A percentile compares a stretch with the other conserved stretches of the same genome.
phyloP scores from a whole-genome alignment of 2,113 vertebrate genomes.

The Emydocephalus ijimae region DNA sequence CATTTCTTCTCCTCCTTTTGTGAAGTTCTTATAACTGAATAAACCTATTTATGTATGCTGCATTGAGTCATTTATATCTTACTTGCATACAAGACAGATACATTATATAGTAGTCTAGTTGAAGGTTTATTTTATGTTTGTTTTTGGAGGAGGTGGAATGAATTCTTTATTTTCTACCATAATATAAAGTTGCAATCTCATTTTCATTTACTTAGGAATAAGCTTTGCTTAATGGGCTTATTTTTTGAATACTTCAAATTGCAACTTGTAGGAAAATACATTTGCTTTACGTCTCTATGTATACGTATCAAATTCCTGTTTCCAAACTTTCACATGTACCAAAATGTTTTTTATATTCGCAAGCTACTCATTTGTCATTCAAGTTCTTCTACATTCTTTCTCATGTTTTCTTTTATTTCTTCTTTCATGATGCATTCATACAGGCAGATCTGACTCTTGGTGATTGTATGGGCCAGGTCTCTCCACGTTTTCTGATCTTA shows the following conservation, averaged over 20 bases:
- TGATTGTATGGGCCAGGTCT: not conserved
- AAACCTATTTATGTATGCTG: not conserved
- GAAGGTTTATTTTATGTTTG: not conserved
- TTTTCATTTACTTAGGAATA: not conserved
- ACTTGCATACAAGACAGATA: not conserved
- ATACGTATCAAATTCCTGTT: not conserved
- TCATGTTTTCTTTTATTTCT: not conserved
- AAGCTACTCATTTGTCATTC: not conserved
- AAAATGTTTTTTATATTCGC: not conserved
- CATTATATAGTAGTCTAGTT: not conserved
- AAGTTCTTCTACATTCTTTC: not conserved
- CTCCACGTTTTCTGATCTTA: not conserved
- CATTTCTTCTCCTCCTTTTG: not conserved
- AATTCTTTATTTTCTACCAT: not conserved
- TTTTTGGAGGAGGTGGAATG: not conserved
- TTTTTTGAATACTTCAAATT: not conserved
- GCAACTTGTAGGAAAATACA: not conserved
- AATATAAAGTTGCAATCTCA: not conserved
- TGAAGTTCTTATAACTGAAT: not conserved
- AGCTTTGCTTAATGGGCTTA: not conserved
- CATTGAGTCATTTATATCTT: not conserved
- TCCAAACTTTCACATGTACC: not conserved
- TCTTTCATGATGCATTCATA: not conserved
- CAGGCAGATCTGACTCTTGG: not conserved
- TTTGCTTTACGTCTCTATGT: not conserved